Percentiles rank a stretch among this genome's conserved stretches.
phyloP scores from a whole-genome alignment of 1,140 invertebrate species.

The Glomeris maerens region DNA sequence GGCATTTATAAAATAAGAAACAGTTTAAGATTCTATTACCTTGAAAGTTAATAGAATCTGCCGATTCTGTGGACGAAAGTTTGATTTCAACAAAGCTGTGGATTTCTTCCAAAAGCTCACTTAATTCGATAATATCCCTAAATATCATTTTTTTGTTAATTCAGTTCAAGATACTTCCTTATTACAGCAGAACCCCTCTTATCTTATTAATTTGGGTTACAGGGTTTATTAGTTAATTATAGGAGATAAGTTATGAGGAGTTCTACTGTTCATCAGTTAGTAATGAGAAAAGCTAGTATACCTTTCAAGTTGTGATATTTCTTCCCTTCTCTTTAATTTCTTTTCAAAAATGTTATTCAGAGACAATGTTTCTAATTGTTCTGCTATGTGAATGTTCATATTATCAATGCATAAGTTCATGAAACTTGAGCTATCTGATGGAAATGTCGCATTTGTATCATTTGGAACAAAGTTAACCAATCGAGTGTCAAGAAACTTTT shows the following conservation, averaged over 20 bases:
- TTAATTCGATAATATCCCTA: too few species aligned
- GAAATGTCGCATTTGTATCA: too few species aligned
- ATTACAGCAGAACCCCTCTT: too few species aligned
- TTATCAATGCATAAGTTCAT: too few species aligned
- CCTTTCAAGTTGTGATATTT: conserved; percentile 10
- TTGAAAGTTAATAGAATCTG: background rate
- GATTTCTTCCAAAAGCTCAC: conserved; percentile 12
- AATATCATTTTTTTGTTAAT: too few species aligned
- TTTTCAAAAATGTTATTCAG: background rate
- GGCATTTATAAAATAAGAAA: background rate
- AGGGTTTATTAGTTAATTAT: too few species aligned
- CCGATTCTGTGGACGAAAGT: background rate
- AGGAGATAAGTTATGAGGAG: conserved; percentile 15
- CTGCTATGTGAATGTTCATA: background rate
- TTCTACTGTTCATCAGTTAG: conserved; percentile 10
- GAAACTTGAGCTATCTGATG: too few species aligned
- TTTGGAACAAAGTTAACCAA: too few species aligned
- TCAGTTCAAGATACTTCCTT: too few species aligned
- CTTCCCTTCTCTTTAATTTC: background rate
- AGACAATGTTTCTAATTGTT: conserved; percentile 1
- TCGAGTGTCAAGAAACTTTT: too few species aligned
- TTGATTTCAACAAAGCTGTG: conserved; percentile 8
- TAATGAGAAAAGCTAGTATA: conserved; percentile 6
- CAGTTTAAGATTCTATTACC: background rate
- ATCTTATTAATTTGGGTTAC: too few species aligned